Evolutionary conservation across 64 coral and sea anemone genomes (phyloP), one percentile per base, ranked within the genome.

Genomic region (Montipora sp.): DNA sequence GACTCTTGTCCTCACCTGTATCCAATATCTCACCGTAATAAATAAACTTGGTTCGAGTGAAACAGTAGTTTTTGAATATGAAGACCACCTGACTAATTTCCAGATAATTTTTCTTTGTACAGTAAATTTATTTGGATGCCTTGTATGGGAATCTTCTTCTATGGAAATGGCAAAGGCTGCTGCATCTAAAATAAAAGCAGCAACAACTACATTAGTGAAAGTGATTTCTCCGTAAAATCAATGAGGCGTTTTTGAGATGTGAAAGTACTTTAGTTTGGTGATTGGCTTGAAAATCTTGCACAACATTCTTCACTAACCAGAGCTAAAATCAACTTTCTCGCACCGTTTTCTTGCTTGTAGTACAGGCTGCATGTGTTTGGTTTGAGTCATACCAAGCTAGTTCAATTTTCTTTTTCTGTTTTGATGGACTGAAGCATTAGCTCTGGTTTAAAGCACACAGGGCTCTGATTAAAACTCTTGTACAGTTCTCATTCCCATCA

Each of bases 151-250:
- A 57, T 57, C 53, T 36, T 36, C 77, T 61, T 81, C 18, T 88
- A 36, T 60, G 91, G 65, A 93, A 93, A 11, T 88, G 36, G 91
- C 49, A 93, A n/a, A 5, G 82, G 83, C 45, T 93, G 91, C 21
- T 87, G 91, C 91, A 93, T 80, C 91, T 93, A 48, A 60, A 57
- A 13, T 18, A 4, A 87, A 78, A 45, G 51, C 23, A 47, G 4
- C 15, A 74, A 73, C 19, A 24, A 50, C 15, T 87, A 44, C 7
- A 23, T 84, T n/a, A 4, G 12, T n/a, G 12, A 15, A 36, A 36
- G 36, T 36, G 36, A 36, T 36, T 36, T 36, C 36, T 36, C 36
- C 36, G 36, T 36, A 36, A 36, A 36, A 36, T 36, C 36, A 36
- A 36, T 36, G 36, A 36, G 36, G 36, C 36, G 36, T 36, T 36